A percentile compares a stretch with the other conserved stretches of the same genome.
Evolutionary conservation across 2,797 vertebrate genomes (phyloP).

Genomic region (Pachyuromys duprasi): DNA sequence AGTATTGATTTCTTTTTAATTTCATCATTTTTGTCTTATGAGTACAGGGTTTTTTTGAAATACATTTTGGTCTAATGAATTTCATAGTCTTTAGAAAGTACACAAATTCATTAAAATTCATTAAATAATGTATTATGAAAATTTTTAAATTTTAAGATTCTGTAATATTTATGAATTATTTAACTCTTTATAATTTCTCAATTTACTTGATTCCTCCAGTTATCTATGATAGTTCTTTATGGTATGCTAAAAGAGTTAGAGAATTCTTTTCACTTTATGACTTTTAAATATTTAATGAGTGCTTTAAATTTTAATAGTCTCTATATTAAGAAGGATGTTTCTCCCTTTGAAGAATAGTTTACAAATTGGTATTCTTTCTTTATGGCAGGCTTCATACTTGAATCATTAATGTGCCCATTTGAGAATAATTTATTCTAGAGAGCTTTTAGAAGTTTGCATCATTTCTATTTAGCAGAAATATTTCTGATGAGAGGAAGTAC

Average conservation of each 20-base stretch:
- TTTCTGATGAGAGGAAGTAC: slow-evolving; percentile 41
- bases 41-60: neutral
- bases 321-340: slow-evolving; percentile 77
- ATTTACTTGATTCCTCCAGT: slow-evolving; percentile 52
- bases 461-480: slow-evolving; percentile 62
- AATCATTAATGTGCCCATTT: slow-evolving; percentile 77
- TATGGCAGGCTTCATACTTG: slow-evolving; percentile 70
- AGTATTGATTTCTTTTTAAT: neutral
- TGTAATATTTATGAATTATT: slow-evolving; percentile 50
- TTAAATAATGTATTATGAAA: slow-evolving; percentile 36
- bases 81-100: neutral
- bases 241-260: slow-evolving; percentile 58
- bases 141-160: neutral
- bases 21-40: slow-evolving; percentile 15
- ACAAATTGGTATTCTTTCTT: slow-evolving; percentile 72
- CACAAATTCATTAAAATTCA: neutral
- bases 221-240: slow-evolving; percentile 45
- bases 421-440: slow-evolving; percentile 67
- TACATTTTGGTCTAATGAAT: slow-evolving; percentile 41
- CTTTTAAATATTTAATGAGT: slow-evolving; percentile 80
- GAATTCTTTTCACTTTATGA: slow-evolving; percentile 70
- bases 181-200: slow-evolving; percentile 63
- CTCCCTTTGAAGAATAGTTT: slow-evolving; percentile 80
- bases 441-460: slow-evolving; percentile 64
- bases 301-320: slow-evolving; percentile 79